A percentile compares a stretch with the other conserved stretches of the same genome.
phyloP scores from a whole-genome alignment of 2,888 invertebrate genomes.

The Geophilus truncorum region DNA sequence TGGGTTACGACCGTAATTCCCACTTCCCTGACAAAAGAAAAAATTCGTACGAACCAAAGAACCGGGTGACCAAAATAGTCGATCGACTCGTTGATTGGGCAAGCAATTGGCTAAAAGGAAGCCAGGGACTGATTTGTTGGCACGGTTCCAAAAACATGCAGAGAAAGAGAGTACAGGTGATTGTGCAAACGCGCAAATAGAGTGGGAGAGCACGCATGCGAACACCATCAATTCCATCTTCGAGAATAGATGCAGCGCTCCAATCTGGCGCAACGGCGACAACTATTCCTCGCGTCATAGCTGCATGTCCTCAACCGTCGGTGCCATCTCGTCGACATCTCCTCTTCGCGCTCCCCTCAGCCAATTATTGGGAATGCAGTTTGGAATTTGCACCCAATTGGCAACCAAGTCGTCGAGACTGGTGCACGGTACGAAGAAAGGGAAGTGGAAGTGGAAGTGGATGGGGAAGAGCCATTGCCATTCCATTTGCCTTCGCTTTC shows the following conservation, averaged over 20 bases:
- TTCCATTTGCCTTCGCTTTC: background rate
- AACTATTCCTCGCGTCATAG: background rate
- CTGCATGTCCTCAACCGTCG: background rate
- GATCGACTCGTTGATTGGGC: background rate
- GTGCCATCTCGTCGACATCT: background rate
- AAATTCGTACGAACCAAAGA: background rate
- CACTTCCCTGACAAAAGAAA: no score
- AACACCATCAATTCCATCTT: background rate
- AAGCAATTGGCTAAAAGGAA: constrained; percentile 19
- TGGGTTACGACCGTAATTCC: no score
- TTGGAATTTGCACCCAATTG: constrained; percentile 27
- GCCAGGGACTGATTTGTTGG: constrained; percentile 24
- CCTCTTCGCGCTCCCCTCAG: background rate
- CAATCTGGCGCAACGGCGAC: background rate
- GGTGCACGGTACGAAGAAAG: no score
- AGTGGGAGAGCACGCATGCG: background rate
- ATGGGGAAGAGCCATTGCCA: background rate
- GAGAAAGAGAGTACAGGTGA: background rate
- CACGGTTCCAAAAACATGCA: background rate
- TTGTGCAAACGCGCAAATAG: constrained; percentile 7
- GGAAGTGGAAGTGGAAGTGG: background rate
- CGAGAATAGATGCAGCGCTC: background rate
- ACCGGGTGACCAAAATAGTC: constrained; percentile 13
- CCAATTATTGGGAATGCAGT: constrained; percentile 21
- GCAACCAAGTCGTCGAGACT: background rate